Evolutionary conservation across 2,888 invertebrate genomes (phyloP), one percentile per base, ranked within the genome.

Genomic region (Acheta domesticus): DNA sequence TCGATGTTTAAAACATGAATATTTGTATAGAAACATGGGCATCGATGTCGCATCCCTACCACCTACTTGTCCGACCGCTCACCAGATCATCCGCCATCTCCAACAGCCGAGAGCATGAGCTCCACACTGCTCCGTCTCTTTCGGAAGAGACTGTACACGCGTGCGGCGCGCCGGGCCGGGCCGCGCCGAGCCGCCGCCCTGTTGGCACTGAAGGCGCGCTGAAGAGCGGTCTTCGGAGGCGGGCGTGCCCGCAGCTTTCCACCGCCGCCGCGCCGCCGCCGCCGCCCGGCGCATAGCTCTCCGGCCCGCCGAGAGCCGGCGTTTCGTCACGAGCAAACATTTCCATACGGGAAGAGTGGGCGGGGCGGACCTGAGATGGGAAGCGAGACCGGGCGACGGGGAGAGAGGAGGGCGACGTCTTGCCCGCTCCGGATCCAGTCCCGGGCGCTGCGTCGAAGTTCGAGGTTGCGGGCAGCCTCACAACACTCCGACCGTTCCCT

Each of bases 181-280:
- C 62, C 62, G n/a, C 62, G 62, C 16, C 62, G 62, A 8, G 62
- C 16, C 62, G 62, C 62, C 62, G 62, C 62, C 62, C 62, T 62
- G 62, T 62, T 62, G 62, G 62, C 62, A 62, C 62, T 62, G 62
- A 62, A 62, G 62, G n/a, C 16, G 62, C 62, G n/a, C 14, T 62
- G 62, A 62, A 62, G 62, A 62, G 62, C 62, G 62, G 62, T 19
- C 62, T 36, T n/a, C 62, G 62, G 36, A 36, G 16, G 62, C 62
- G 62, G 62, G 62, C 62, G 62, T 62, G 62, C 62, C 62, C 62
- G 62, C 62, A 19, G 62, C 62, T 62, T 62, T 62, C 62, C 62
- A 12, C 62, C n/a, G 62, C 62, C n/a, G 62, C 62, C n/a, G 14
- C n/a, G n/a, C 62, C 62, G 1, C 62, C n/a, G 62, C 62, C n/a